These are phyloP conservation scores for Megalops cyprinoides DNA, from an alignment of 2,797 vertebrate species.

Conservation along the genomic window DNA sequence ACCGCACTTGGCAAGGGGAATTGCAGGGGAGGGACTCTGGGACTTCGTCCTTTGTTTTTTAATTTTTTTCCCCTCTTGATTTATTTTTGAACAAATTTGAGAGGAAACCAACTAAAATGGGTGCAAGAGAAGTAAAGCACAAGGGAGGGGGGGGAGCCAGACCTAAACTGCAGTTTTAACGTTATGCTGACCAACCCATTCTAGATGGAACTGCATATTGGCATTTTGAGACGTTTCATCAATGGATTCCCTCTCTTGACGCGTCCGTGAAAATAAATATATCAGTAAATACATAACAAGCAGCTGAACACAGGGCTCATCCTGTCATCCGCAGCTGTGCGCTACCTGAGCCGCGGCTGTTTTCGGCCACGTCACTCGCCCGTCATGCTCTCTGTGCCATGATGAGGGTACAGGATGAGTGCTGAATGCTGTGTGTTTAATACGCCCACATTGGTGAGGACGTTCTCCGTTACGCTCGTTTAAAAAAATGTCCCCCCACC, in stretches of 20 bases:
- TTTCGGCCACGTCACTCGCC: background rate
- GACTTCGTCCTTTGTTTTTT: constrained; percentile 56
- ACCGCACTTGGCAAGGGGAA: constrained; percentile 54
- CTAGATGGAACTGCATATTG: background rate
- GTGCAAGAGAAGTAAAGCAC: constrained; percentile 69
- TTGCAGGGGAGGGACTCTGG: constrained; percentile 61
- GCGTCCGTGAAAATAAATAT: background rate
- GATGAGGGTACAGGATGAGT: background rate
- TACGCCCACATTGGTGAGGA: background rate
- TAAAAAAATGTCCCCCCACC: too few species aligned
- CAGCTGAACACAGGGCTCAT: background rate
- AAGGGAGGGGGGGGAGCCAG: constrained; percentile 48
- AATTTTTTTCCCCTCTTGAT: constrained; percentile 59
- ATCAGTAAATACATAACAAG: too few species aligned
- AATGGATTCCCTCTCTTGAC: background rate
- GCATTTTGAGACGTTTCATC: background rate
- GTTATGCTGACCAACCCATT: background rate
- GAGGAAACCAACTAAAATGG: constrained; percentile 66
- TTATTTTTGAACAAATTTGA: constrained; percentile 73
- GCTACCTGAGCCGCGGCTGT: background rate
- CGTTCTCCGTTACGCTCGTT: background rate
- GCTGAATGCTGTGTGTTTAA: background rate
- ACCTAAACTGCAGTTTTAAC: background rate
- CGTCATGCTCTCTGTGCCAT: background rate
- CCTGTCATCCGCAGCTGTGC: background rate